Evolutionary conservation across 2,113 vertebrate genomes (phyloP).

Genomic region (Calidris pugnax): DNA sequence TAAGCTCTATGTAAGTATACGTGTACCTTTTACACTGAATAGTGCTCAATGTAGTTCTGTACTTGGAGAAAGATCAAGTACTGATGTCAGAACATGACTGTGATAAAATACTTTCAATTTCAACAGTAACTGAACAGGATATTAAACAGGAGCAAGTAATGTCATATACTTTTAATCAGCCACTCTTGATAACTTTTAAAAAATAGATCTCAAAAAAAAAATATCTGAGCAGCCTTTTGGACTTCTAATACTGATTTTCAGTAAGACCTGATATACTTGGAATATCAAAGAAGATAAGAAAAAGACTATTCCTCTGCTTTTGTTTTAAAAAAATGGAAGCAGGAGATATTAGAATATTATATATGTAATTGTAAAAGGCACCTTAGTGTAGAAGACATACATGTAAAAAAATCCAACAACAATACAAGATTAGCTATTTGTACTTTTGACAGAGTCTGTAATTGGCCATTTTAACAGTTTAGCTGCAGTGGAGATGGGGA

Average conservation of each 20-base stretch:
- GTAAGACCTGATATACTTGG: not conserved
- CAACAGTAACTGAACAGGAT: not conserved
- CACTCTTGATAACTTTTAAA: not conserved
- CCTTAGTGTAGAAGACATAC: not conserved
- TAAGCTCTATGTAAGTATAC: not conserved
- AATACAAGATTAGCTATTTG: not conserved
- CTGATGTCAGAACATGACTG: not conserved
- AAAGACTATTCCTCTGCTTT: not conserved
- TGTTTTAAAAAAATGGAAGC: not conserved
- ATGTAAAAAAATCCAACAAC: not conserved
- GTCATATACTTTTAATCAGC: not conserved
- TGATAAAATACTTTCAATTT: constrained; percentile 27
- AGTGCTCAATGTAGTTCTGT: not conserved
- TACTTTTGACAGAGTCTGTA: not conserved
- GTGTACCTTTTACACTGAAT: not conserved
- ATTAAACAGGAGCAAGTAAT: not conserved
- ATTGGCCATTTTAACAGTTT: not conserved
- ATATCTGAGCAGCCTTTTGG: not conserved
- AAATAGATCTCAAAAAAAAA: not conserved
- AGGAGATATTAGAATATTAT: not conserved
- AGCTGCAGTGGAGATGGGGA: not conserved
- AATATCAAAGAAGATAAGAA: not conserved
- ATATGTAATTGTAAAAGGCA: not conserved
- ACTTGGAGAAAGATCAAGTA: not conserved
- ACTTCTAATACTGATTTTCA: not conserved